phyloP scores from a whole-genome alignment of 2,113 vertebrate genomes.

The Myodes glareolus region DNA sequence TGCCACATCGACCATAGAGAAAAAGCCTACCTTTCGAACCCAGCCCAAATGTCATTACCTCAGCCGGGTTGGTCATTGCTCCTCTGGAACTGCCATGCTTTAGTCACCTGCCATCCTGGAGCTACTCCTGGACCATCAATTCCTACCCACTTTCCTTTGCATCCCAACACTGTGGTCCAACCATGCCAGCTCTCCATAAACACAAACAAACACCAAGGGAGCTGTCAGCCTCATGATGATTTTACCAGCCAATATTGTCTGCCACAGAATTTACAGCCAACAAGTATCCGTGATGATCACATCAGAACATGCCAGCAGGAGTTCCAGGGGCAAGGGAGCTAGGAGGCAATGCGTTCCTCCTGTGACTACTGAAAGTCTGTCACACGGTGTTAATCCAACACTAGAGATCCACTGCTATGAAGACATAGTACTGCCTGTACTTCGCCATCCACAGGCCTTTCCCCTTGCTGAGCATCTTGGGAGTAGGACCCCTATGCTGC shows the following conservation, averaged over 20 bases:
- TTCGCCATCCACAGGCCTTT: neutral
- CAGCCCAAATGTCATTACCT: neutral
- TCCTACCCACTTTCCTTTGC: neutral
- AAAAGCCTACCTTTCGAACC: neutral
- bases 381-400: neutral
- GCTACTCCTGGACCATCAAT: neutral
- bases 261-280: neutral
- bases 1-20: neutral
- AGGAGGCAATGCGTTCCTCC: neutral
- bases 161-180: neutral
- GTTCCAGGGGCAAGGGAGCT: neutral
- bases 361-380: neutral
- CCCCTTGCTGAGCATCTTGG: neutral
- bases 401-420: neutral
- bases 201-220: neutral
- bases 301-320: neutral
- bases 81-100: neutral
- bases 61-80: neutral
- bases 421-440: neutral
- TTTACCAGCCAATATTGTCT: neutral
- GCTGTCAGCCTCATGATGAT: neutral
- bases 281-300: neutral
- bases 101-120: neutral
- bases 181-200: rapidly evolving
- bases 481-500: neutral